Conservation (phyloP, 2,797 vertebrate species). For the Rhyacichthys aspro region DNA sequence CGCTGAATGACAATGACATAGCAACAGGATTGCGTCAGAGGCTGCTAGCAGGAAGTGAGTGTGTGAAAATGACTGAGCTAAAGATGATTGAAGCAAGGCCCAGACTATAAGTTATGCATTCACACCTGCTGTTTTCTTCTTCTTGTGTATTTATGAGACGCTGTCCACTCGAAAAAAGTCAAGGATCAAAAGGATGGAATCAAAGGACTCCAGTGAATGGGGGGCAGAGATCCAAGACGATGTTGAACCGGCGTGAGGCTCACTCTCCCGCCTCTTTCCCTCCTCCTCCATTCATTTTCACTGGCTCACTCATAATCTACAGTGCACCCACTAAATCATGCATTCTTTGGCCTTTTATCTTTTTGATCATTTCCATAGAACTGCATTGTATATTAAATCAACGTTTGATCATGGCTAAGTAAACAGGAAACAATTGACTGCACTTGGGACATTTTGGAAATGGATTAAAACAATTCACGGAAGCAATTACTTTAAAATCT, state of each 20-base stretch:
- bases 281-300: constrained; percentile 3
- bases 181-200: constrained; percentile 66
- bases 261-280: not conserved
- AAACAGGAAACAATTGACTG: not conserved
- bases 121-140: constrained; percentile 65
- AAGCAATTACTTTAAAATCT: not conserved
- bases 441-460: not conserved
- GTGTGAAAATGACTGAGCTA: constrained; percentile 42
- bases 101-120: constrained; percentile 64
- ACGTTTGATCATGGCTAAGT: constrained; percentile 2
- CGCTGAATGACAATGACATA: constrained; percentile 71
- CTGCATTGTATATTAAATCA: not conserved
- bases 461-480: constrained; percentile 1
- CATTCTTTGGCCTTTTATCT: not conserved
- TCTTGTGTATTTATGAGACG: constrained; percentile 67
- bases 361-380: not conserved
- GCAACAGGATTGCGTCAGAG: constrained; percentile 75
- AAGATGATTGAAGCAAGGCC: constrained; percentile 58
- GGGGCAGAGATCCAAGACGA: constrained; percentile 43
- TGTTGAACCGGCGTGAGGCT: constrained; percentile 16
- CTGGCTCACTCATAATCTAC: constrained; percentile 4
- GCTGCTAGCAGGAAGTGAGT: constrained; percentile 45
- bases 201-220: constrained; percentile 55
- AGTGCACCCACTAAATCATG: constrained; percentile 3
- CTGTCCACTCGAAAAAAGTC: constrained; percentile 66